These are phyloP conservation scores for Aphelocoma californica DNA, from an alignment of 2,797 vertebrate species.

Conservation along the genomic window DNA sequence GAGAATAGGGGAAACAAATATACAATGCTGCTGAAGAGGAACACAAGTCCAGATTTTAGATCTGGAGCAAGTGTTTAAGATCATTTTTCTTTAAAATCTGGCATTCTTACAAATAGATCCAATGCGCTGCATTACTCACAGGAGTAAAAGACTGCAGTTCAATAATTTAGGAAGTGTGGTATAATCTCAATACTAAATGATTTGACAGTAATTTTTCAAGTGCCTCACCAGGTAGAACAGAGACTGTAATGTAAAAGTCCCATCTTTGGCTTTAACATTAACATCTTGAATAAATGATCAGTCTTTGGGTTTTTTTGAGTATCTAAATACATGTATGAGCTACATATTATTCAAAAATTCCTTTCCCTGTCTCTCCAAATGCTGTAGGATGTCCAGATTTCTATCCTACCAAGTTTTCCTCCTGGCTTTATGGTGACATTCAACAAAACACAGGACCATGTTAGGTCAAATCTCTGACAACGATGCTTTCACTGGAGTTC, in stretches of 20 bases:
- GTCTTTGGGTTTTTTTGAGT: neutral
- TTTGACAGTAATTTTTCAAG: neutral
- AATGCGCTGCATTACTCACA: neutral
- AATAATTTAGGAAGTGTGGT: neutral
- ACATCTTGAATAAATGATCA: neutral
- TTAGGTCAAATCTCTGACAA: conserved; percentile 40
- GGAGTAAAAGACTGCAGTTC: neutral
- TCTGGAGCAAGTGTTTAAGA: neutral
- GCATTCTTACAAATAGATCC: neutral
- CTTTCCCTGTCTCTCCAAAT: neutral
- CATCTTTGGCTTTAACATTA: neutral
- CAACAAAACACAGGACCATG: neutral
- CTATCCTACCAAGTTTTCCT: neutral
- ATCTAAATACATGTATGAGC: neutral
- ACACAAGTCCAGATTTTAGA: neutral
- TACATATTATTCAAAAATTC: neutral
- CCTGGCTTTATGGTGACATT: neutral
- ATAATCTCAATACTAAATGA: neutral
- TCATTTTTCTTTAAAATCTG: neutral
- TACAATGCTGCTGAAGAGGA: neutral
- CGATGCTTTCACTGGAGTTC: conserved; percentile 45
- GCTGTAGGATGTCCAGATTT: neutral
- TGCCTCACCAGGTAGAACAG: neutral
- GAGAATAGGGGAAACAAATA: neutral
- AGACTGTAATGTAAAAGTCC: neutral